These are phyloP conservation scores for Salmo trutta DNA, from an alignment of 2,797 vertebrate species.

Conservation along the genomic window DNA sequence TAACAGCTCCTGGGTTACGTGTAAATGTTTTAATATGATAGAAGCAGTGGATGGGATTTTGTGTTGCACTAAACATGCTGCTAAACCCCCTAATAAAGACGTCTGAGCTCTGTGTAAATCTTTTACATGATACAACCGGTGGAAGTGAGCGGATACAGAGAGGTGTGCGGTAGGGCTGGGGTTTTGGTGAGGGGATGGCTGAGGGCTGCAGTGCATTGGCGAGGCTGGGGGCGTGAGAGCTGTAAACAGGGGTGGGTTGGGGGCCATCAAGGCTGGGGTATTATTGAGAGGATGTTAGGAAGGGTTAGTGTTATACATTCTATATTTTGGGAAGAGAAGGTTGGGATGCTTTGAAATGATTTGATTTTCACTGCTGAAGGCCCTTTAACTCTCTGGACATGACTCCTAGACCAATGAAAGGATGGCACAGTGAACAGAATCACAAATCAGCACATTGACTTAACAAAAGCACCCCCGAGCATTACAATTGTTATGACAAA, in stretches of 20 bases:
- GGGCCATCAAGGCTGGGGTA: too few species aligned
- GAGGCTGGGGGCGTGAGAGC: too few species aligned
- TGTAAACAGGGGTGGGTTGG: too few species aligned
- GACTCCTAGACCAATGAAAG: neutral
- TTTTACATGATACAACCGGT: conserved; percentile 54
- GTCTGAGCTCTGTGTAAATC: conserved; percentile 61
- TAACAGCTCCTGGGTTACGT: conserved; percentile 68
- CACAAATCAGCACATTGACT: neutral
- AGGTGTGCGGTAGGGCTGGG: neutral
- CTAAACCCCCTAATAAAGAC: conserved; percentile 66
- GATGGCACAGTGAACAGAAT: neutral
- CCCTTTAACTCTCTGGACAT: neutral
- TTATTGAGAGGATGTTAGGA: neutral
- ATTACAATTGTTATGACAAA: neutral
- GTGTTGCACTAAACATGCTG: conserved; percentile 67
- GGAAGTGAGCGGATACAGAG: neutral
- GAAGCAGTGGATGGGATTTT: conserved; percentile 57
- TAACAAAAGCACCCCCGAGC: neutral
- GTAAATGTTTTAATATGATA: conserved; percentile 72
- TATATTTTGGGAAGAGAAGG: neutral
- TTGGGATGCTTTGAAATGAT: neutral
- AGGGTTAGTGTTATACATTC: neutral
- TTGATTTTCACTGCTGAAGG: neutral
- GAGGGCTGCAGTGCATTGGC: too few species aligned
- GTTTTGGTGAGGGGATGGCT: neutral